These are phyloP conservation scores for Drosophila mulleri DNA, from an alignment of 2,888 invertebrate genomes.

Conservation along the genomic window DNA sequence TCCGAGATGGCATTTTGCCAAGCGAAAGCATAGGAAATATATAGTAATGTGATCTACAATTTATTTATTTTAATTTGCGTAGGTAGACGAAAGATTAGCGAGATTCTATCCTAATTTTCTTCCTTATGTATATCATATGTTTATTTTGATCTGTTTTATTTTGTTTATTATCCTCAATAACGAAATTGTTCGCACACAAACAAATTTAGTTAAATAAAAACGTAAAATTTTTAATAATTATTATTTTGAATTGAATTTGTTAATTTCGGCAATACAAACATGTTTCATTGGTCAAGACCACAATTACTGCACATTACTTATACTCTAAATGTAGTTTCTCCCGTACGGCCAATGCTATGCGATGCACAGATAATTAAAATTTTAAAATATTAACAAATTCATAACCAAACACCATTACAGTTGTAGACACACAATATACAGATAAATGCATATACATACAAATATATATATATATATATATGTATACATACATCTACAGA, in stretches of 20 bases:
- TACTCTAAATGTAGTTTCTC: not conserved
- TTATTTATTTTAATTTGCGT: slow-evolving; percentile 14
- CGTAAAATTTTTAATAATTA: slow-evolving; percentile 10
- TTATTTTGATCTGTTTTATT: not conserved
- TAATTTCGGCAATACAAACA: slow-evolving; percentile 2
- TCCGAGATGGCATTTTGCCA: slow-evolving; percentile 60
- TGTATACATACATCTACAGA: not conserved
- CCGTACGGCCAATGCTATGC: not conserved
- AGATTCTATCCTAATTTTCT: not conserved
- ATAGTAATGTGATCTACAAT: slow-evolving; percentile 20
- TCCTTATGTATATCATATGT: too few species aligned
- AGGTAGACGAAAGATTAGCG: not conserved
- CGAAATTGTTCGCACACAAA: not conserved
- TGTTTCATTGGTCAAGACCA: not conserved
- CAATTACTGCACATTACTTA: slow-evolving; percentile 13
- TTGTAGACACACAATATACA: not conserved
- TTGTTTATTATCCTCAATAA: not conserved
- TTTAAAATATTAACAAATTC: slow-evolving; percentile 14
- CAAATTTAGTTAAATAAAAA: not conserved
- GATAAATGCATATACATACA: not conserved
- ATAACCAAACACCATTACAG: slow-evolving; percentile 7
- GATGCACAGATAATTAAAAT: slow-evolving; percentile 14
- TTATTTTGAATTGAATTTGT: slow-evolving; percentile 6
- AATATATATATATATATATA: not conserved
- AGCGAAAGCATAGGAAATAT: slow-evolving; percentile 21